Conservation (phyloP, 2,113 vertebrate species). For the Emydocephalus ijimae region DNA sequence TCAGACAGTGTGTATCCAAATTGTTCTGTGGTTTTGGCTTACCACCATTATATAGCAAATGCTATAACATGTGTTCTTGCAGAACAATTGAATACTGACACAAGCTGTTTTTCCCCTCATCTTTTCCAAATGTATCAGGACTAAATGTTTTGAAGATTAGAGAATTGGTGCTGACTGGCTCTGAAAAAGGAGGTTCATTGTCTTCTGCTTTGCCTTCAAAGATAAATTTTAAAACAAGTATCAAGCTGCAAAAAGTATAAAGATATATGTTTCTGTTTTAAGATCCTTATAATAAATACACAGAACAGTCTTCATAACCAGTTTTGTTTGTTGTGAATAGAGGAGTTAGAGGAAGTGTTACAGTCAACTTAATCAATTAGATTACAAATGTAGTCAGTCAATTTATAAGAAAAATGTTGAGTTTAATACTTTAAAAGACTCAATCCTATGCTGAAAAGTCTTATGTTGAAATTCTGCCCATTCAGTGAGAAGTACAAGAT, state of each 20-base stretch:
- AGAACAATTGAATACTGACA: slow-evolving; percentile 59
- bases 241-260: slow-evolving; percentile 21
- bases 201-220: slow-evolving; percentile 34
- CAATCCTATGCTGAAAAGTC: neutral
- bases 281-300: slow-evolving; percentile 39
- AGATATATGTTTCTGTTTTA: slow-evolving; percentile 62
- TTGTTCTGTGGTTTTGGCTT: slow-evolving; percentile 48
- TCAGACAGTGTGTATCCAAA: slow-evolving; percentile 27
- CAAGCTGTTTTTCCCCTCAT: slow-evolving; percentile 48
- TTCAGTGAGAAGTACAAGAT: neutral
- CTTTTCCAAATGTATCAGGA: slow-evolving; percentile 45
- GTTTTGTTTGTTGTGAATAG: slow-evolving; percentile 22
- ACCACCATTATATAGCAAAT: slow-evolving; percentile 61
- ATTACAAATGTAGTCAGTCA: neutral
- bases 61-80: slow-evolving; percentile 53
- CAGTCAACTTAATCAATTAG: slow-evolving; percentile 23
- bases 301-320: neutral
- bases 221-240: slow-evolving; percentile 52
- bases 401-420: slow-evolving; percentile 34
- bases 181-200: slow-evolving; percentile 65
- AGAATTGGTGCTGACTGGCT: slow-evolving; percentile 47
- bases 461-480: neutral
- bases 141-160: slow-evolving; percentile 62
- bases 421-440: slow-evolving; percentile 24
- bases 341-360: slow-evolving; percentile 25